Conservation (phyloP, 2,888 invertebrate genomes). For the Muscina levida region DNA sequence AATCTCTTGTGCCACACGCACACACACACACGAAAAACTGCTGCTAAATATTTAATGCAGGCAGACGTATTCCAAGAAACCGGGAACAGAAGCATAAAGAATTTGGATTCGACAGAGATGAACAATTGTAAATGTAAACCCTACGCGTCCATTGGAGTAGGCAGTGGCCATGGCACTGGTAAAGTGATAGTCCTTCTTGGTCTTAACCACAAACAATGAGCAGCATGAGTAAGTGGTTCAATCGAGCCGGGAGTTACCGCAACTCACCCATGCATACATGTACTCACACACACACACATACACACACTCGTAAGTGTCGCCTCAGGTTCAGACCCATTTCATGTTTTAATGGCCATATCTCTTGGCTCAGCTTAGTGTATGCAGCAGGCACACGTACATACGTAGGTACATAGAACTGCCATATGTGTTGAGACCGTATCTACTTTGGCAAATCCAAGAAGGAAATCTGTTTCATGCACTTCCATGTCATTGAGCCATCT, state of each 20-base stretch:
- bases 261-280: too few relatives aligned
- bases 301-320: neutral
- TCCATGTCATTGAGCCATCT: slow-evolving; percentile 28
- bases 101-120: neutral
- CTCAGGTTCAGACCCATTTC: neutral
- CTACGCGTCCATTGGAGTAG: neutral
- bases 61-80: slow-evolving; percentile 9
- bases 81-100: neutral
- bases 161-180: neutral
- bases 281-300: neutral
- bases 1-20: neutral
- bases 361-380: too few relatives aligned
- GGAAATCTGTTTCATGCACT: slow-evolving; percentile 35
- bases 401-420: too few relatives aligned
- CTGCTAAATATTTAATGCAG: neutral
- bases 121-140: slow-evolving; percentile 15
- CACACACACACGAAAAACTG: neutral
- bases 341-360: neutral
- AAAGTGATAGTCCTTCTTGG: slow-evolving; percentile 26
- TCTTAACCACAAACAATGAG: slow-evolving; percentile 35
- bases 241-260: too few relatives aligned
- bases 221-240: slow-evolving; percentile 6
- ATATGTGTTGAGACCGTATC: neutral
- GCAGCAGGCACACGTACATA: too few relatives aligned
- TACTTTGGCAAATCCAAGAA: neutral